phyloP scores from a whole-genome alignment of 35 echinoderm and acorn worm species.

The Diadema setosum region DNA sequence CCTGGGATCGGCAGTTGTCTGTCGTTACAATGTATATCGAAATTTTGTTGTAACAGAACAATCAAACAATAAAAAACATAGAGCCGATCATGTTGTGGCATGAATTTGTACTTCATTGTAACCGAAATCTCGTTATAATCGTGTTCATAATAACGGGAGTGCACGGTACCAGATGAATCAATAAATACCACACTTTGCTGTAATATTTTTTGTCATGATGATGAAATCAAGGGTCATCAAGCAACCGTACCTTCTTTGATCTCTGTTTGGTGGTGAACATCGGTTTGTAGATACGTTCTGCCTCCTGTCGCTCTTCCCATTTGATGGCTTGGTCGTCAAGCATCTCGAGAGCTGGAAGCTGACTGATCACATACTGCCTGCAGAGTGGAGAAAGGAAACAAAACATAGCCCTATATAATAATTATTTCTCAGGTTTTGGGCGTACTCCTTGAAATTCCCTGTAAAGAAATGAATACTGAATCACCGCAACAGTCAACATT shows the following conservation, averaged over 20 bases:
- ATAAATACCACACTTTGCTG: neutral
- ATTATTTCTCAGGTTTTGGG: no score
- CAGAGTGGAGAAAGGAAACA: no score
- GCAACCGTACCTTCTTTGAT: neutral
- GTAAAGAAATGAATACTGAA: no score
- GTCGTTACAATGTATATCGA: no score
- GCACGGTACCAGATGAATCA: neutral
- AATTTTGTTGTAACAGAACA: neutral
- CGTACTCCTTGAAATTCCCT: no score
- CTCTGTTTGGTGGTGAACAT: constrained; percentile 18
- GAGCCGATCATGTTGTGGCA: no score
- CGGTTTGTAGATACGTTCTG: constrained; percentile 80
- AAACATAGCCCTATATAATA: no score
- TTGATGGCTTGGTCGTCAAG: constrained; percentile 80
- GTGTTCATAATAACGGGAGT: neutral
- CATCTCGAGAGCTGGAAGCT: constrained; percentile 60
- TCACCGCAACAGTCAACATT: no score
- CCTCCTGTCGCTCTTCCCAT: constrained; percentile 69
- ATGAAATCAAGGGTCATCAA: no score
- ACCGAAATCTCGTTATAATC: neutral
- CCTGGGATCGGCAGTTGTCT: no score
- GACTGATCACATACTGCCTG: constrained; percentile 97
- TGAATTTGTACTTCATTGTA: neutral
- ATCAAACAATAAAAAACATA: neutral
- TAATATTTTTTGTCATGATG: neutral